Evolutionary conservation across 1,140 invertebrate species (phyloP).

Genomic region (Drosophila ficusphila): DNA sequence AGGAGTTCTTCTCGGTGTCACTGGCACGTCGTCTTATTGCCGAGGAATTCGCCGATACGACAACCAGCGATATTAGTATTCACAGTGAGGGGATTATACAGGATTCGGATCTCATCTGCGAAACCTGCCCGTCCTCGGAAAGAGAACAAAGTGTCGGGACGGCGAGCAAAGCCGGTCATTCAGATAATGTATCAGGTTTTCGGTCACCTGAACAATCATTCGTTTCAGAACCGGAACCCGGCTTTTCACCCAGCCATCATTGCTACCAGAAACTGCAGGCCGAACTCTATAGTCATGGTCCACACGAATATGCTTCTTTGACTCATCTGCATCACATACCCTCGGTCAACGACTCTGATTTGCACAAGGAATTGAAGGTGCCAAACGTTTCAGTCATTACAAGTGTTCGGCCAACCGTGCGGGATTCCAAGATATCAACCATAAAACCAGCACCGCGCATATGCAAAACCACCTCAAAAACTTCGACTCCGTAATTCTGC

Average conservation of each 20-base stretch:
- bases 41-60: constrained; percentile 43
- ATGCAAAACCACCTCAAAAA: not conserved
- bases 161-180: not conserved
- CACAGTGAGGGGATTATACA: not conserved
- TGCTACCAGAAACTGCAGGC: constrained; percentile 57
- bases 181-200: not conserved
- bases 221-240: constrained; percentile 34
- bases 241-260: constrained; percentile 29
- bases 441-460: not conserved
- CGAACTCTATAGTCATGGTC: not conserved
- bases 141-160: not conserved
- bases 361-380: not conserved
- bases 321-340: not conserved
- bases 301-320: not conserved
- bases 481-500: too few species aligned
- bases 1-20: constrained; percentile 53
- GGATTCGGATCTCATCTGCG: not conserved
- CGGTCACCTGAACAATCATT: not conserved
- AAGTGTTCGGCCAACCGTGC: not conserved
- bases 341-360: not conserved
- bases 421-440: rapidly evolving
- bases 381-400: not conserved
- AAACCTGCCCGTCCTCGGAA: not conserved
- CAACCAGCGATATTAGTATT: constrained; percentile 1
- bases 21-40: constrained; percentile 57